A percentile compares a stretch with the other conserved stretches of the same genome.
These are phyloP conservation scores for Diadophis punctatus DNA, from an alignment of 2,113 vertebrate genomes.

Conservation along the genomic window DNA sequence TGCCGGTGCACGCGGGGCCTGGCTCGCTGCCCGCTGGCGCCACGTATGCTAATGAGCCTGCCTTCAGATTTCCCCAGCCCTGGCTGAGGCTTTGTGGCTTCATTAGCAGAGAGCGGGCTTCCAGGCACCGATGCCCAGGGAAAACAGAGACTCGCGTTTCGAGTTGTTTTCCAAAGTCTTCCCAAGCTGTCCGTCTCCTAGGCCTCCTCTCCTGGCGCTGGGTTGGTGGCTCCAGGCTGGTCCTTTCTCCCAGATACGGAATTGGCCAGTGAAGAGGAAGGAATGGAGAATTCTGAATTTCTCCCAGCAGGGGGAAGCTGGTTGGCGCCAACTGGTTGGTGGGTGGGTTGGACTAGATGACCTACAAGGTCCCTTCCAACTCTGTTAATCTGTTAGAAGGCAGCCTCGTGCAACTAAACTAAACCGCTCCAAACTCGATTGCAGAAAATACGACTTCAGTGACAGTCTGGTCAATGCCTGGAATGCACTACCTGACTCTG, in stretches of 20 bases:
- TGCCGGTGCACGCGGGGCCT: slow-evolving; percentile 22
- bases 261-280: background rate
- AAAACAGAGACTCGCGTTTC: slow-evolving; percentile 1
- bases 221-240: background rate
- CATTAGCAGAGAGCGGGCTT: slow-evolving; percentile 49
- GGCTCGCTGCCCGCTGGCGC: slow-evolving; percentile 21
- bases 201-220: too few species aligned
- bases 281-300: background rate
- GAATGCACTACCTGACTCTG: too few species aligned
- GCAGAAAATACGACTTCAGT: too few species aligned
- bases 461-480: too few species aligned
- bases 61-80: slow-evolving; percentile 34
- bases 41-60: slow-evolving; percentile 35
- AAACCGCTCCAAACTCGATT: too few species aligned
- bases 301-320: background rate
- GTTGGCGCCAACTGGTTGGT: too few species aligned
- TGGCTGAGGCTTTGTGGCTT: slow-evolving; percentile 16
- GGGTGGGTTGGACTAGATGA: too few species aligned
- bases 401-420: too few species aligned
- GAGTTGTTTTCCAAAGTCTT: slow-evolving; percentile 8
- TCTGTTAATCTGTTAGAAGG: too few species aligned
- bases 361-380: too few species aligned
- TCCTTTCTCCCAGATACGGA: background rate
- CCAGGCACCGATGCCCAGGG: slow-evolving; percentile 35
- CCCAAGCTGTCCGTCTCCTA: too few species aligned